Conservation (phyloP, 2,113 vertebrate species). For the Prolemur simus region DNA sequence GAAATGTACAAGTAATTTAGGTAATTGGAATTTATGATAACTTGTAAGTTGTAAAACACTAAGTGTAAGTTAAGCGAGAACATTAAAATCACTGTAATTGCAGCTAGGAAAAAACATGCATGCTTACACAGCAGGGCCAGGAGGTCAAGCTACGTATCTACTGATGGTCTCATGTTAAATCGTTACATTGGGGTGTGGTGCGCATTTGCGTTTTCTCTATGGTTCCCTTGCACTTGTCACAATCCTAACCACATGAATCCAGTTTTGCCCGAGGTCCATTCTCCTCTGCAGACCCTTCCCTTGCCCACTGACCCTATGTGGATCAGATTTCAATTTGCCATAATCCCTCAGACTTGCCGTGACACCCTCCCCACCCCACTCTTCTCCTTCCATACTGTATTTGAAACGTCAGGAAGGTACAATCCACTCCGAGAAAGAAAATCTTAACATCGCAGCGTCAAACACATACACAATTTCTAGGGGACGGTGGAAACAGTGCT, state of each 20-base stretch:
- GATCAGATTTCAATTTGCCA: neutral
- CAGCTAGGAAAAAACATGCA: neutral
- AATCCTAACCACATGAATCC: neutral
- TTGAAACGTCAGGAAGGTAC: neutral
- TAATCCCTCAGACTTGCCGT: neutral
- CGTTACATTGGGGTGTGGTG: fast-evolving
- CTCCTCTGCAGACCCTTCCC: neutral
- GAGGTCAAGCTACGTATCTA: neutral
- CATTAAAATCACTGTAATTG: neutral
- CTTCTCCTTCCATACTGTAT: neutral
- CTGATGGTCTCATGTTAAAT: neutral
- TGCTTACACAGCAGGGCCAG: neutral
- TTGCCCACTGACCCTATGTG: neutral
- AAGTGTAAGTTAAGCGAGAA: neutral
- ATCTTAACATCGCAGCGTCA: neutral
- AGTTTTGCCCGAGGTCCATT: neutral
- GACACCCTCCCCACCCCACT: no score
- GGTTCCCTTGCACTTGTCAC: neutral
- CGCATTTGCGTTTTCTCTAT: neutral
- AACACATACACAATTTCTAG: neutral
- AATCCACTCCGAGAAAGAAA: neutral
- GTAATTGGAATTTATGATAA: neutral
- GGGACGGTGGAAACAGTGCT: neutral
- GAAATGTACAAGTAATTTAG: neutral
- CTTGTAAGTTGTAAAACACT: neutral